These are phyloP conservation scores for Drosophila trichaetosa DNA, from an alignment of 2,888 invertebrate genomes.

Conservation along the genomic window DNA sequence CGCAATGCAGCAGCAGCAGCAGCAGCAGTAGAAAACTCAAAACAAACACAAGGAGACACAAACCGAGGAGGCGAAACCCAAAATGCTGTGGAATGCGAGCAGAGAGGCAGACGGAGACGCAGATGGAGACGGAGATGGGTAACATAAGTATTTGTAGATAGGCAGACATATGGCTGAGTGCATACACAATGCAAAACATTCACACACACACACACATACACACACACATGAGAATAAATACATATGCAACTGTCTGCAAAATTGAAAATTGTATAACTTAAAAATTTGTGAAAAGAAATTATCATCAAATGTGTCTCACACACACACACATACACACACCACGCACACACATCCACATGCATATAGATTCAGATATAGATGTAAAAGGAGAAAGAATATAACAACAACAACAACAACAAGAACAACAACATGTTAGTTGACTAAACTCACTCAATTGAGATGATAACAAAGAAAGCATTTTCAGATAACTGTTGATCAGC, in stretches of 20 bases:
- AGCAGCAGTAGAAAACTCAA: constrained; percentile 60
- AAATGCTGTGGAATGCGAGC: constrained; percentile 21
- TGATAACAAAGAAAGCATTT: background rate
- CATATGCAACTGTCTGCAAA: constrained; percentile 9
- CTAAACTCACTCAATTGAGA: background rate
- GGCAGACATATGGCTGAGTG: constrained; percentile 64
- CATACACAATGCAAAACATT: constrained; percentile 49
- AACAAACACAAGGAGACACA: constrained; percentile 63
- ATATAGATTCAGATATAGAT: background rate
- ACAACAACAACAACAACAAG: background rate
- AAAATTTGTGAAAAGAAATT: constrained; percentile 81
- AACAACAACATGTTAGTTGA: background rate
- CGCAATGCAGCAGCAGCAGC: constrained; percentile 70
- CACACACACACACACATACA: constrained; percentile 15
- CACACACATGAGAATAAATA: constrained; percentile 6
- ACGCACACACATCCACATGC: background rate
- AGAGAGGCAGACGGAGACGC: constrained; percentile 22
- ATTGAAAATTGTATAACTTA: constrained; percentile 63
- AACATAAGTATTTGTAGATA: constrained; percentile 60
- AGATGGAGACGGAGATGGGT: constrained; percentile 31
- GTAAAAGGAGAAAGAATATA: background rate
- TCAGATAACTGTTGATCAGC: background rate
- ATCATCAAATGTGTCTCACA: constrained; percentile 68
- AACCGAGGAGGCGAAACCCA: constrained; percentile 19
- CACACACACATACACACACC: background rate